Conservation (phyloP, 92 coral and sea anemone genomes). For the Heliopora coerulea region DNA sequence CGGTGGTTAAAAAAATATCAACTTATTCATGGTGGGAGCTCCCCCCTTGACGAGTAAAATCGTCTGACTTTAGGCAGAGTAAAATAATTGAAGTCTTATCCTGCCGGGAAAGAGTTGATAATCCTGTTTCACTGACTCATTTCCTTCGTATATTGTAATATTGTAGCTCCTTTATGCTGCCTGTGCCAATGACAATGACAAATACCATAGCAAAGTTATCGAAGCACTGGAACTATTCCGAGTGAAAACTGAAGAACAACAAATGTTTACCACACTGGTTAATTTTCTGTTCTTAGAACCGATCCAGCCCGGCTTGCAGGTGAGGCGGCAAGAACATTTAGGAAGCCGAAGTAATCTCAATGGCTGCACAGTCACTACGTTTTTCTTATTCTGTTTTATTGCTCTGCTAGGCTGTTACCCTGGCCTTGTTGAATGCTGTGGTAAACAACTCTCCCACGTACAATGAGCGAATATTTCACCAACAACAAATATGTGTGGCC, state of each 20-base stretch:
- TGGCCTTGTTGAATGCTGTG: conserved; percentile 78
- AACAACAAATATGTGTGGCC: conserved; percentile 88
- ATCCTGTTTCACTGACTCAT: too few relatives aligned
- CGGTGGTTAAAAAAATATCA: too few relatives aligned
- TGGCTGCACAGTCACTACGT: too few relatives aligned
- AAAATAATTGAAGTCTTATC: too few relatives aligned
- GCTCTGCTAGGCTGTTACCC: conserved; percentile 64
- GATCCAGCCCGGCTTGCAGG: conserved; percentile 85
- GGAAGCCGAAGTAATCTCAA: too few relatives aligned
- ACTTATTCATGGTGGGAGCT: too few relatives aligned
- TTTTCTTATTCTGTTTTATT: not conserved
- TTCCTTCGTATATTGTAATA: too few relatives aligned
- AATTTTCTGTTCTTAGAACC: conserved; percentile 74
- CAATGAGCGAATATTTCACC: conserved; percentile 85
- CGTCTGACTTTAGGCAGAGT: too few relatives aligned
- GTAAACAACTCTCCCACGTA: conserved; percentile 74
- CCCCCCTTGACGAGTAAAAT: too few relatives aligned
- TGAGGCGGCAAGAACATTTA: too few relatives aligned
- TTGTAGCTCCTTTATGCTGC: conserved; percentile 77
- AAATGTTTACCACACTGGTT: conserved; percentile 81
- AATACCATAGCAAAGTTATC: conserved; percentile 70
- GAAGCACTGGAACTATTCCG: conserved; percentile 78
- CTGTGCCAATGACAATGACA: conserved; percentile 75
- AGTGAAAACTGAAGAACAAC: conserved; percentile 68
- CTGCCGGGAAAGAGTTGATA: too few relatives aligned